Conservation (phyloP, 1,140 invertebrate genomes). For the Hirudo medicinalis region DNA sequence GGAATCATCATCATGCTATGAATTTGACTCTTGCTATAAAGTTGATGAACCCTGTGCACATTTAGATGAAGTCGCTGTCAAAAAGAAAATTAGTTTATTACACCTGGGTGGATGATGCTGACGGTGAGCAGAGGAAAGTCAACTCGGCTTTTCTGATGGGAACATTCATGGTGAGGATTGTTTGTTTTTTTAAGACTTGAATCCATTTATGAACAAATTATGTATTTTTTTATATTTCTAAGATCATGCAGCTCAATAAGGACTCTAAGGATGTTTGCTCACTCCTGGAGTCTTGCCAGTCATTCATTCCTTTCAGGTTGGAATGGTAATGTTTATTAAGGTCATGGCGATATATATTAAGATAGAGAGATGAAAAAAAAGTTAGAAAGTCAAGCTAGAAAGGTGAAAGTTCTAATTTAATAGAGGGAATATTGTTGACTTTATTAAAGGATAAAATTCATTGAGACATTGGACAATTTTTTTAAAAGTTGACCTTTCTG, state of each 20-base stretch:
- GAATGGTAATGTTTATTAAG: no score
- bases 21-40: background rate
- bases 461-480: no score
- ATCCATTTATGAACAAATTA: background rate
- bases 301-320: no score
- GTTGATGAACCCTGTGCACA: background rate
- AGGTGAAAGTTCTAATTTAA: no score
- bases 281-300: no score
- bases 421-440: no score
- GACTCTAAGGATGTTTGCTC: no score
- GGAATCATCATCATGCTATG: background rate
- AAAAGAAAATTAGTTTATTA: conserved; percentile 63
- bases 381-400: no score
- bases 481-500: no score
- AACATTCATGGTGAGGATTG: conserved; percentile 7
- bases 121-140: conserved; percentile 53
- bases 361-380: no score
- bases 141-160: conserved; percentile 47
- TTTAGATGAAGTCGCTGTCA: conserved; percentile 54
- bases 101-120: conserved; percentile 57
- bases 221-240: background rate
- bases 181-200: background rate
- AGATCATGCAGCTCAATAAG: conserved; percentile 21
- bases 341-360: no score
- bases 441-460: no score